A percentile compares a stretch with the other conserved stretches of the same genome.
Conservation (phyloP, 2,113 vertebrate species). For the Setophaga petechia region DNA sequence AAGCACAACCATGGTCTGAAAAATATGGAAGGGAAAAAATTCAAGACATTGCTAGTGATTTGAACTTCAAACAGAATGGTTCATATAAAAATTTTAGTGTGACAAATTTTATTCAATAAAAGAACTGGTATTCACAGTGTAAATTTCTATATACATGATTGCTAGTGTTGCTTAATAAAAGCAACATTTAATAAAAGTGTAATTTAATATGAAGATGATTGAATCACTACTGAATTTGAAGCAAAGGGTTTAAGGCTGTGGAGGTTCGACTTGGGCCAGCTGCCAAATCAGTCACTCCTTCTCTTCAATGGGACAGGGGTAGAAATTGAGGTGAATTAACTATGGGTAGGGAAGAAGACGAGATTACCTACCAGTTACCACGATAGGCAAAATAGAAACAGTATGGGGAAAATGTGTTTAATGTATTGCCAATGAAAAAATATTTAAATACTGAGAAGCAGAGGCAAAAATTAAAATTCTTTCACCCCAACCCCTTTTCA, state of each 20-base stretch:
- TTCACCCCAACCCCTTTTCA: neutral
- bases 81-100: neutral
- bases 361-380: neutral
- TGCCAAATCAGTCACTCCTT: neutral
- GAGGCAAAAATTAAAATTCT: neutral
- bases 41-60: neutral
- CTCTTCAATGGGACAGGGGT: neutral
- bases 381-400: neutral
- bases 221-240: neutral
- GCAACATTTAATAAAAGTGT: neutral
- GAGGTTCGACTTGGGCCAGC: neutral
- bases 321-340: neutral
- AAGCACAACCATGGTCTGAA: neutral
- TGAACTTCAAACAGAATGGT: neutral
- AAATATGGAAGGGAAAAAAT: neutral
- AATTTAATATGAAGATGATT: neutral
- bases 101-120: neutral
- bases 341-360: neutral
- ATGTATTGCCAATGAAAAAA: neutral
- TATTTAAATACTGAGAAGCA: neutral
- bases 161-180: neutral
- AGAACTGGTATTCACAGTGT: neutral
- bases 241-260: neutral
- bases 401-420: neutral
- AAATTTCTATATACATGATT: neutral